These are phyloP conservation scores for Alcis repandata DNA, from an alignment of 2,888 invertebrate species.

Conservation along the genomic window DNA sequence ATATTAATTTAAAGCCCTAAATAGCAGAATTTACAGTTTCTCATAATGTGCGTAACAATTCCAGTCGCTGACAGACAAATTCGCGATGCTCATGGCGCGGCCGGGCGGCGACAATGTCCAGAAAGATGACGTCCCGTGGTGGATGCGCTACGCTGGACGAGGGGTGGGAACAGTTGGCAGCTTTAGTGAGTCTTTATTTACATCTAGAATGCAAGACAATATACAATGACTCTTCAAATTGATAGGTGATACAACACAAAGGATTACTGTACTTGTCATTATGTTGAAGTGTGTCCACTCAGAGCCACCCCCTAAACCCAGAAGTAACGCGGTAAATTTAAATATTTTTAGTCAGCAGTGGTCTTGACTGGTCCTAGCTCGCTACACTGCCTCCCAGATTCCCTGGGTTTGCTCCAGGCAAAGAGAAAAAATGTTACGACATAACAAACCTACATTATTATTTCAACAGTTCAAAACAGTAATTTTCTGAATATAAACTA, in stretches of 20 bases:
- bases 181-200: constrained; percentile 89
- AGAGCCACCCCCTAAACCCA: constrained; percentile 9
- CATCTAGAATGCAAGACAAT: constrained; percentile 4
- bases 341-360: background rate
- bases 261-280: background rate
- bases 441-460: background rate
- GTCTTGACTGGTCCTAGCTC: background rate
- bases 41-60: constrained; percentile 62
- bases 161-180: constrained; percentile 94
- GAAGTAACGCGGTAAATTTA: constrained; percentile 14
- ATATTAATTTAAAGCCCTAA: constrained; percentile 50
- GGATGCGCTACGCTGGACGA: constrained; percentile 95
- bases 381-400: background rate
- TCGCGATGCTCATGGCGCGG: constrained; percentile 92
- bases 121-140: constrained; percentile 95
- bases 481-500: too few species aligned
- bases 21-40: constrained; percentile 30
- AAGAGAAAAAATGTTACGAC: background rate
- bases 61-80: constrained; percentile 93
- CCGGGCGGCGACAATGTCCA: constrained; percentile 92
- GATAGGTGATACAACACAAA: background rate
- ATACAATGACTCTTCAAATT: constrained; percentile 9
- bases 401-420: background rate
- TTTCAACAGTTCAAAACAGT: background rate
- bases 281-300: background rate